These are phyloP conservation scores for Leptatherina wallacei DNA, from an alignment of 2,797 vertebrate species.

Conservation along the genomic window DNA sequence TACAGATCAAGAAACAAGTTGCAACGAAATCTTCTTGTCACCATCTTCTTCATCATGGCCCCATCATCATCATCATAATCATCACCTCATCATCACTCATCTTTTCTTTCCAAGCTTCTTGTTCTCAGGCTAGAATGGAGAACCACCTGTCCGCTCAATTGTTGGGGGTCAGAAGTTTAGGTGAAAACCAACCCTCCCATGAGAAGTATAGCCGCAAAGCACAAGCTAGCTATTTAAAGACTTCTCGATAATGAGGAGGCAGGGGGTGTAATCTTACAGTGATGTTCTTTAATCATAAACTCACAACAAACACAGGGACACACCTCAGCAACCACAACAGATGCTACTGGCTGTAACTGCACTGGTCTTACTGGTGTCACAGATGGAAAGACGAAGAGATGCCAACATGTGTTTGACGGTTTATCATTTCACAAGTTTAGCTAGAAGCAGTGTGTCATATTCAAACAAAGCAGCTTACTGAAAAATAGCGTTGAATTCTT, in stretches of 20 bases:
- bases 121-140: slow-evolving; percentile 1
- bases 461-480: background rate
- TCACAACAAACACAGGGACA: slow-evolving; percentile 8
- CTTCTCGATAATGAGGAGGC: slow-evolving; percentile 66
- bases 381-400: background rate
- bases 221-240: slow-evolving; percentile 74
- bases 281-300: slow-evolving; percentile 43
- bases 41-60: background rate
- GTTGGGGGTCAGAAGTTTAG: slow-evolving; percentile 65
- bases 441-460: background rate
- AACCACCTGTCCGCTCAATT: slow-evolving; percentile 45
- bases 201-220: slow-evolving; percentile 46
- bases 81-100: background rate
- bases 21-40: background rate
- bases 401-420: too few species aligned
- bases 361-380: background rate
- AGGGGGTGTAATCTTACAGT: slow-evolving; percentile 57
- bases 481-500: background rate
- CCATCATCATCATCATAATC: background rate
- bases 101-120: background rate
- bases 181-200: slow-evolving; percentile 60
- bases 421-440: too few species aligned
- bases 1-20: background rate
- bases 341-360: slow-evolving; percentile 19
- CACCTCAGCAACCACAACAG: slow-evolving; percentile 15